Percentiles rank a stretch among this genome's conserved stretches.
These are phyloP conservation scores for Danio aesculapii DNA, from an alignment of 2,797 vertebrate species.

Conservation along the genomic window DNA sequence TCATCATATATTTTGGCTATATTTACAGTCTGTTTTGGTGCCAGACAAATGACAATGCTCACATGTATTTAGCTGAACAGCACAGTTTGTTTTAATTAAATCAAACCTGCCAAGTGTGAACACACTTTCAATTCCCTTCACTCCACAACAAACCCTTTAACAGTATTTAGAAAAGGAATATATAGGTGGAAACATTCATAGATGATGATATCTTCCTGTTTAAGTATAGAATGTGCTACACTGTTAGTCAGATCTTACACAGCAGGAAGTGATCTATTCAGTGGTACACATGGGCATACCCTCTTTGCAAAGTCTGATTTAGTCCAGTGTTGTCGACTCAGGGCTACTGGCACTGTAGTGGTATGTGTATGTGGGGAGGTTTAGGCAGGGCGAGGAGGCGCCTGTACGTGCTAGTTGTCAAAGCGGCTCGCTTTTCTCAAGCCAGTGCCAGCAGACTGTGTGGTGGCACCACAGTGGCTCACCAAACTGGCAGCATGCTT, in stretches of 20 bases:
- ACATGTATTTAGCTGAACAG: too few relatives aligned
- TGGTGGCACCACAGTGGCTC: slow-evolving; percentile 64
- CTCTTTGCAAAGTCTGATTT: slow-evolving; percentile 47
- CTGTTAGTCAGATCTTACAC: background rate
- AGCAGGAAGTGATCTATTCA: background rate
- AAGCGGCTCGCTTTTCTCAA: slow-evolving; percentile 53
- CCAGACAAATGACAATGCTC: too few relatives aligned
- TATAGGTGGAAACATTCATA: background rate
- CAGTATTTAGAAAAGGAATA: too few relatives aligned
- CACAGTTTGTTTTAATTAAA: too few relatives aligned
- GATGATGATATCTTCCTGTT: background rate
- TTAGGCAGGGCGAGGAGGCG: slow-evolving; percentile 50
- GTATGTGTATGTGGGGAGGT: slow-evolving; percentile 58
- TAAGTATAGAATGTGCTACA: background rate
- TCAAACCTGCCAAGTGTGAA: too few relatives aligned
- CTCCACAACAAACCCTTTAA: too few relatives aligned
- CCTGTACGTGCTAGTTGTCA: slow-evolving; percentile 49
- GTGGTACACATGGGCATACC: background rate
- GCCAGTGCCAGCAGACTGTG: slow-evolving; percentile 63
- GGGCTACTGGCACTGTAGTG: slow-evolving; percentile 70
- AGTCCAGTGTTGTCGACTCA: slow-evolving; percentile 72
- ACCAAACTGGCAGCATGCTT: slow-evolving; percentile 56
- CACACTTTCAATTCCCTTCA: too few relatives aligned
- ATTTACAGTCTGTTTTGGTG: too few relatives aligned
- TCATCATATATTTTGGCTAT: too few relatives aligned